These are phyloP conservation scores for Melospiza georgiana DNA, from an alignment of 2,113 vertebrate species.

Conservation along the genomic window DNA sequence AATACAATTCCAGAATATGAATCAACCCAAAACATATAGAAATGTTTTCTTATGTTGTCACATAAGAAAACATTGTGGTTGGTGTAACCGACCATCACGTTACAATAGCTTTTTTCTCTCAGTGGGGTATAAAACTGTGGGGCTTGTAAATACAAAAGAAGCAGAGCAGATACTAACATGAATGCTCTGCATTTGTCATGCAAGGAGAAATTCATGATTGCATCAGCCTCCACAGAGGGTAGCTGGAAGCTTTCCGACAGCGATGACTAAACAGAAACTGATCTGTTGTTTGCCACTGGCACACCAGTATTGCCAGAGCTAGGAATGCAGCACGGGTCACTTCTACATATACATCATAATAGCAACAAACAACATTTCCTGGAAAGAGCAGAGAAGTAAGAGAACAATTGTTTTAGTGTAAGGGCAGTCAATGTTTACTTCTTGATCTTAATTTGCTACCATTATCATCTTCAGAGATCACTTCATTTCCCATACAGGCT, in stretches of 20 bases:
- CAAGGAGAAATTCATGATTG: neutral
- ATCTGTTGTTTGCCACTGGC: conserved; percentile 7
- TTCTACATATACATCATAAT: neutral
- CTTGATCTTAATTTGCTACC: neutral
- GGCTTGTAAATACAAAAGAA: neutral
- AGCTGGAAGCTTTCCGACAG: neutral
- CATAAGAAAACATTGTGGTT: neutral
- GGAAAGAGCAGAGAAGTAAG: neutral
- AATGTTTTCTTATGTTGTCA: neutral
- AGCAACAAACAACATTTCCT: neutral
- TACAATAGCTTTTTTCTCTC: neutral
- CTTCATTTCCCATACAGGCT: neutral
- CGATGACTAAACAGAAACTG: conserved; percentile 42
- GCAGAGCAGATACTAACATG: neutral
- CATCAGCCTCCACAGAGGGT: conserved; percentile 3
- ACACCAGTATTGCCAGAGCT: neutral
- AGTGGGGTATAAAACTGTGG: neutral
- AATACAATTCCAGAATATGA: neutral
- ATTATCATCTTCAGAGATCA: neutral
- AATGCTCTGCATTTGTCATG: neutral
- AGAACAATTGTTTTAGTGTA: neutral
- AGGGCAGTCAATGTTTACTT: neutral
- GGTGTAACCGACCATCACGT: neutral
- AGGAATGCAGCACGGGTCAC: neutral
- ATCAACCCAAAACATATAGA: neutral